Evolutionary conservation across 2,113 vertebrate species (phyloP).

Genomic region (Bubo bubo): DNA sequence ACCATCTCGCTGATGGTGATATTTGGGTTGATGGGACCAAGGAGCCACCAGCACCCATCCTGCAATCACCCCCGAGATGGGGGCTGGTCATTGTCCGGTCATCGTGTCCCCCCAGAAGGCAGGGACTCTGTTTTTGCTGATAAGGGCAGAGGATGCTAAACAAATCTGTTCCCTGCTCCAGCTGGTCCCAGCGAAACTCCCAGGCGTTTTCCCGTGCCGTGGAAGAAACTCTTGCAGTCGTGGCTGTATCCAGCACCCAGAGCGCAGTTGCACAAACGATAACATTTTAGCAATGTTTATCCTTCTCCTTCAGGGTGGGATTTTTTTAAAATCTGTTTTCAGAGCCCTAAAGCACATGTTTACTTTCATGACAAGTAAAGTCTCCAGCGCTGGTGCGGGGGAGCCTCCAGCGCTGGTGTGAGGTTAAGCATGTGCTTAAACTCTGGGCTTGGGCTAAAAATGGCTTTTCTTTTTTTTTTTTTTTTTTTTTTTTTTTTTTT

Average conservation of each 20-base stretch:
- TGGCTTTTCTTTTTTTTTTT: neutral
- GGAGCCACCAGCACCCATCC: neutral
- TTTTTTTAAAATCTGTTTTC: slow-evolving; percentile 15
- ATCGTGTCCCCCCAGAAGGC: accelerated
- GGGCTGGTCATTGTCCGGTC: accelerated
- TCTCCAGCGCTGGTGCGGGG: neutral
- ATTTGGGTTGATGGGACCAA: accelerated
- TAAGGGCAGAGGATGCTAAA: neutral
- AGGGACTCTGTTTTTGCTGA: neutral
- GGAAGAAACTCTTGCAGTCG: neutral
- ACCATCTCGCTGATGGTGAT: neutral
- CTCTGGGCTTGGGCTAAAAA: neutral
- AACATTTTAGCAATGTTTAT: slow-evolving; percentile 45
- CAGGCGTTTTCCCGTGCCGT: neutral
- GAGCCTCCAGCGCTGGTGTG: neutral
- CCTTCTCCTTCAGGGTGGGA: neutral
- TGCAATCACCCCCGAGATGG: accelerated
- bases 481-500: no score
- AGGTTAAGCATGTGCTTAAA: slow-evolving; percentile 22
- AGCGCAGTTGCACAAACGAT: neutral
- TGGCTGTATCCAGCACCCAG: neutral
- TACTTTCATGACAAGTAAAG: slow-evolving; percentile 36
- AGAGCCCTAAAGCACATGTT: slow-evolving; percentile 49
- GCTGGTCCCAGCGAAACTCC: neutral
- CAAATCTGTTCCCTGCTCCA: neutral